phyloP scores from a whole-genome alignment of 1,140 invertebrate species.

The Drosophila nigromelanica region DNA sequence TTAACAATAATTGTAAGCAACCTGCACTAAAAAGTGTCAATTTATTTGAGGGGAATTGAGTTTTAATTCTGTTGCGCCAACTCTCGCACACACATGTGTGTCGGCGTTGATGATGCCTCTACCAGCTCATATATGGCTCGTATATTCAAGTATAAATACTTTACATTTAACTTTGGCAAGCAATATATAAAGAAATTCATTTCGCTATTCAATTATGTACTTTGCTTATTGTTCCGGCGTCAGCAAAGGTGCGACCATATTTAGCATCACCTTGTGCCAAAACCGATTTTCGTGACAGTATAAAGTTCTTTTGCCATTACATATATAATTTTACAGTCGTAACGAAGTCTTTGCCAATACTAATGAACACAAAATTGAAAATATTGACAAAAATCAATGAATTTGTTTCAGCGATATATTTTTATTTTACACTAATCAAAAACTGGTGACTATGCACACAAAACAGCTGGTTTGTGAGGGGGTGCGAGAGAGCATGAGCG shows the following conservation, averaged over 20 bases:
- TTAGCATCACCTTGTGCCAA: conserved; percentile 7
- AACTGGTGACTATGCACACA: neutral
- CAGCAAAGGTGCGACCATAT: conserved; percentile 24
- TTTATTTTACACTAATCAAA: no score
- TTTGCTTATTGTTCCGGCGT: conserved; percentile 17
- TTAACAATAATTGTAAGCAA: no score
- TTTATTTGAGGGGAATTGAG: no score
- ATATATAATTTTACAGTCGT: conserved; percentile 1
- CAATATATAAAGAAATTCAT: conserved; percentile 65
- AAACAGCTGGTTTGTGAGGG: conserved; percentile 32
- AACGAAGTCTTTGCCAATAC: neutral
- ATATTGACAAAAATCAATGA: no score
- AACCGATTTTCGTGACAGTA: conserved; percentile 16
- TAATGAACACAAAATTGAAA: no score
- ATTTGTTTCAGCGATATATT: no score
- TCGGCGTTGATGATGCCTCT: conserved; percentile 60
- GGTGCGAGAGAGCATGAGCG: conserved; percentile 6
- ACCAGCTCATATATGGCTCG: conserved; percentile 59
- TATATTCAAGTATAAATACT: conserved; percentile 61
- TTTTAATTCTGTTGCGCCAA: neutral
- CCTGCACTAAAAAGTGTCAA: no score
- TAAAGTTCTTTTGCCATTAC: conserved; percentile 2
- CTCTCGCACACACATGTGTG: conserved; percentile 19
- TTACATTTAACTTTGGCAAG: conserved; percentile 66
- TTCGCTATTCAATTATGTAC: conserved; percentile 66